These are phyloP conservation scores for Chiloscyllium punctatum DNA, from an alignment of 2,797 vertebrate species.

Conservation along the genomic window DNA sequence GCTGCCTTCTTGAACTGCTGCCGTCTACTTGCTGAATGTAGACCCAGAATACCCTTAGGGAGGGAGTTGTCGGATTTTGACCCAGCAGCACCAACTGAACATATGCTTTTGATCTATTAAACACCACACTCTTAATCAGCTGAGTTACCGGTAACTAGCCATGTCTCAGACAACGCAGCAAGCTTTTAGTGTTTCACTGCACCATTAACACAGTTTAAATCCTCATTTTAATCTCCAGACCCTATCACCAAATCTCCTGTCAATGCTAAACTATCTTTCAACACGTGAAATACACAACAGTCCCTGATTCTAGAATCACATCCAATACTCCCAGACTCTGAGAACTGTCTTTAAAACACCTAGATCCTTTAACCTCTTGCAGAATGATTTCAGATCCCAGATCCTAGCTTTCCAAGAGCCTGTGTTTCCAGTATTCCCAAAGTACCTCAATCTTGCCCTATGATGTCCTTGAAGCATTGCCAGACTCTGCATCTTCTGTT, in stretches of 20 bases:
- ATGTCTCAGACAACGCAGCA: too few relatives aligned
- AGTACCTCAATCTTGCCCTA: background rate
- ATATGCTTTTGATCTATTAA: too few relatives aligned
- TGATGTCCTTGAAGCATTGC: background rate
- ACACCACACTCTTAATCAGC: too few relatives aligned
- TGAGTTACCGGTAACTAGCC: too few relatives aligned
- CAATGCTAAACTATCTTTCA: background rate
- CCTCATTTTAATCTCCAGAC: background rate
- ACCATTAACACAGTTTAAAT: background rate
- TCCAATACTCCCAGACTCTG: too few relatives aligned
- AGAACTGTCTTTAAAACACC: background rate
- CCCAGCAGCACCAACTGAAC: too few relatives aligned
- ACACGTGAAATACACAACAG: background rate
- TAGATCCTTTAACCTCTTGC: background rate
- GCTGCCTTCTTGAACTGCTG: too few relatives aligned
- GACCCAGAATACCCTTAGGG: too few relatives aligned
- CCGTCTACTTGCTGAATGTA: too few relatives aligned
- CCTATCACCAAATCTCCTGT: background rate
- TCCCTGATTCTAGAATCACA: background rate
- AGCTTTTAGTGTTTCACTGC: too few relatives aligned
- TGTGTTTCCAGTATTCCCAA: background rate
- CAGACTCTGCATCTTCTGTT: background rate
- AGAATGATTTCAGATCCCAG: background rate
- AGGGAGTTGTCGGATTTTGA: too few relatives aligned
- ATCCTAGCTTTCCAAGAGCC: too few relatives aligned